These are phyloP conservation scores for Okamejei kenojei DNA, from an alignment of 2,797 vertebrate genomes.

Conservation along the genomic window DNA sequence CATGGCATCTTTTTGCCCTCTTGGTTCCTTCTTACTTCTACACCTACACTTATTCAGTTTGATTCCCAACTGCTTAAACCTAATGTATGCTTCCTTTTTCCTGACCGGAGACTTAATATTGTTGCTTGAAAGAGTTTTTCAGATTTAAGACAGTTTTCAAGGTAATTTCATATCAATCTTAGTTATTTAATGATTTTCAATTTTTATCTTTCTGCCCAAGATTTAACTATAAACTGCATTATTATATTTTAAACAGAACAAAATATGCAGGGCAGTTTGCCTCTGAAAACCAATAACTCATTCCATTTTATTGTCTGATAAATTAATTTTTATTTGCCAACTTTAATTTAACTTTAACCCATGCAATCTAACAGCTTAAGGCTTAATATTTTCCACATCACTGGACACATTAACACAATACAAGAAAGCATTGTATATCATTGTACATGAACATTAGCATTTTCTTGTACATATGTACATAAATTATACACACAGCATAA, in stretches of 20 bases:
- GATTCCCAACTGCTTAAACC: too few relatives aligned
- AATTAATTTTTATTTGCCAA: conserved; percentile 83
- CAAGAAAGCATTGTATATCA: conserved; percentile 78
- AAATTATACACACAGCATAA: conserved; percentile 69
- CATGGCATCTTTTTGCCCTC: too few relatives aligned
- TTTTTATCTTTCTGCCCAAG: background rate
- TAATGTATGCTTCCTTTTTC: too few relatives aligned
- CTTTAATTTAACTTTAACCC: conserved; percentile 62
- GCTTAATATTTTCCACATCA: conserved; percentile 80
- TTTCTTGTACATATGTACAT: conserved; percentile 85
- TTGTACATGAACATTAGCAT: conserved; percentile 73
- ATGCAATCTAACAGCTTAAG: conserved; percentile 91
- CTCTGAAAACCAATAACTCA: conserved; percentile 34
- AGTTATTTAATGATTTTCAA: conserved; percentile 1
- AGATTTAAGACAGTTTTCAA: background rate
- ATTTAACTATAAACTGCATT: background rate
- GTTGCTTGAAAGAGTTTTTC: background rate
- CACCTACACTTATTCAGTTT: too few relatives aligned
- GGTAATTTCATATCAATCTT: background rate
- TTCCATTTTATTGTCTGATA: conserved; percentile 59
- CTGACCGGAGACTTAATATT: background rate
- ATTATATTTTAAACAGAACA: background rate
- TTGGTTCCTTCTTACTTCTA: too few relatives aligned
- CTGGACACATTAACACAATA: conserved; percentile 74
- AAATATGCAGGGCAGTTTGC: background rate